phyloP scores from a whole-genome alignment of 2,888 invertebrate species.

The Rhogogaster chlorosoma region DNA sequence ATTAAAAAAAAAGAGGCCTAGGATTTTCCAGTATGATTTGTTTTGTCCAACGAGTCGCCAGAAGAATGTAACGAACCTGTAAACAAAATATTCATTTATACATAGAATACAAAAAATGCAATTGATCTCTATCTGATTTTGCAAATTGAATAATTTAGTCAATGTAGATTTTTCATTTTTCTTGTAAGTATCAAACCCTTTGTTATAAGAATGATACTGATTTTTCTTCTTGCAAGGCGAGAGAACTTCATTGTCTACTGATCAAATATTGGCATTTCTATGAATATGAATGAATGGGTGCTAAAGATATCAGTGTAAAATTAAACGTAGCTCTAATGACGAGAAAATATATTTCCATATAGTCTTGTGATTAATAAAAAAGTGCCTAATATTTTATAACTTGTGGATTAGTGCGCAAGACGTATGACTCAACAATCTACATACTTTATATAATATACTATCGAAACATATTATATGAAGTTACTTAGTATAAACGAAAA shows the following conservation, averaged over 20 bases:
- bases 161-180: background rate
- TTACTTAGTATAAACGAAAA: background rate
- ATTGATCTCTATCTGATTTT: background rate
- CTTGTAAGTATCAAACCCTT: background rate
- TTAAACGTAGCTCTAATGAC: background rate
- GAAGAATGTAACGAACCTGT: conserved; percentile 76
- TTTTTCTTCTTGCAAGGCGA: background rate
- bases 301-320: background rate
- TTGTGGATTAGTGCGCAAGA: background rate
- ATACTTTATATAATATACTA: background rate
- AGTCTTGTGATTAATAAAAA: background rate
- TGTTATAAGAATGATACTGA: background rate
- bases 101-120: background rate
- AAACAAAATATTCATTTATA: conserved; percentile 53
- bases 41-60: conserved; percentile 74
- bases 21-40: conserved; percentile 73
- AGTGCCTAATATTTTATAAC: background rate
- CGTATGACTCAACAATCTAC: background rate
- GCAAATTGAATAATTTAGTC: background rate
- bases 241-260: background rate
- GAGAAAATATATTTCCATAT: background rate
- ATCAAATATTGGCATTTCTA: background rate
- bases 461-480: background rate
- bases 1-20: conserved; percentile 62
- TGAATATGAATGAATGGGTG: background rate